phyloP scores from a whole-genome alignment of 2,888 invertebrate genomes.

The Drosophila mercatorum region DNA sequence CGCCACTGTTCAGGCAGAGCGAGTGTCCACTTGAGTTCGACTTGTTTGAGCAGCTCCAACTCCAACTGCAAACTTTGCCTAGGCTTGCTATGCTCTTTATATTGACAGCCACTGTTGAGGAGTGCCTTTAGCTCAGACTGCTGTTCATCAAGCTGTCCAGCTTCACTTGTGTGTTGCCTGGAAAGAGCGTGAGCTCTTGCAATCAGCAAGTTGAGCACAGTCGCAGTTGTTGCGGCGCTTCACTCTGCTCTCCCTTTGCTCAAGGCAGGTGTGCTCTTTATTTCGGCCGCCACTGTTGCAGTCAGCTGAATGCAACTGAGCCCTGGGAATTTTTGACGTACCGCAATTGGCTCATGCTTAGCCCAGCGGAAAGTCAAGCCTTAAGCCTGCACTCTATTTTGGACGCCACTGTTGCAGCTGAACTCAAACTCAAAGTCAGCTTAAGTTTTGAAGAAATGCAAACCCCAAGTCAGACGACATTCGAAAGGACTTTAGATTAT shows the following conservation, averaged over 20 bases:
- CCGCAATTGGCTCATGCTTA: not conserved
- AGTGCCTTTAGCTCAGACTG: too few relatives aligned
- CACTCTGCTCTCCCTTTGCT: too few relatives aligned
- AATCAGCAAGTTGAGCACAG: not conserved
- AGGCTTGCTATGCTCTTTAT: too few relatives aligned
- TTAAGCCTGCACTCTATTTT: not conserved
- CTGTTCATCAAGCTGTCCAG: too few relatives aligned
- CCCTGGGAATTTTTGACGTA: not conserved
- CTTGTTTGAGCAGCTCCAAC: not conserved
- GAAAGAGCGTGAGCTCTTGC: not conserved
- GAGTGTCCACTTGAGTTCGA: not conserved
- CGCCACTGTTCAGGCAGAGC: not conserved
- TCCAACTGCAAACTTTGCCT: too few relatives aligned
- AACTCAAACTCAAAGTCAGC: not conserved
- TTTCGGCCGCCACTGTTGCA: not conserved
- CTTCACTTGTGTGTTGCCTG: too few relatives aligned
- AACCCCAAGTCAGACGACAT: not conserved
- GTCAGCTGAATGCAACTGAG: not conserved
- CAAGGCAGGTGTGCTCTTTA: too few relatives aligned
- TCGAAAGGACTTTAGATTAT: not conserved
- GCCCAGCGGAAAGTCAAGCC: not conserved
- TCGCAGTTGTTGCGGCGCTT: not conserved
- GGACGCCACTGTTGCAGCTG: slow-evolving; percentile 1
- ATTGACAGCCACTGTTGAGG: too few relatives aligned
- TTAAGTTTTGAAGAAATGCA: slow-evolving; percentile 4